These are phyloP conservation scores for Peromyscus aztecus DNA, from an alignment of 2,797 vertebrate genomes.

Conservation along the genomic window DNA sequence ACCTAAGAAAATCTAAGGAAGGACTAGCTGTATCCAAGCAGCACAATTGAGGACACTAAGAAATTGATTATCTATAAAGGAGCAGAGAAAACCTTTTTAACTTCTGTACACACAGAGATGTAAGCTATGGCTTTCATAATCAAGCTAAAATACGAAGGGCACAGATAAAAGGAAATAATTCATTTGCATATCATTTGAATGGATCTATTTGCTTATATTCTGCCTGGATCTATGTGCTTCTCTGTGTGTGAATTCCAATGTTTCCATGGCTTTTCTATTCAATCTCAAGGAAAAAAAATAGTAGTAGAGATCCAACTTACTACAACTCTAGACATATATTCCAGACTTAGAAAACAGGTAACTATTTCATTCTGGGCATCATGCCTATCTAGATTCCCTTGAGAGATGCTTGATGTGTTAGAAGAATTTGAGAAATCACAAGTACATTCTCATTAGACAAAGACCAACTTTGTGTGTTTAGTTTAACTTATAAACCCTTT, in stretches of 20 bases:
- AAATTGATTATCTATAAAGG: background rate
- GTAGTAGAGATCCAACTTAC: background rate
- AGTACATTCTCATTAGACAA: background rate
- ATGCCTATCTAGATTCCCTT: background rate
- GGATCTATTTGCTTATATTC: background rate
- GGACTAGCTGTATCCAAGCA: background rate
- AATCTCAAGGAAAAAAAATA: background rate
- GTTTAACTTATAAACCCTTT: background rate
- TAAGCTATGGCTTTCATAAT: background rate
- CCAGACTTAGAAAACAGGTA: background rate
- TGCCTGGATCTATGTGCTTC: background rate
- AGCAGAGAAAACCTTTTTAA: background rate
- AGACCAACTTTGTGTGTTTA: background rate
- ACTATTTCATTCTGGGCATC: background rate
- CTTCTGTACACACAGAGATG: background rate
- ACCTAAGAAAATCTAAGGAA: background rate
- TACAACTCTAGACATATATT: background rate
- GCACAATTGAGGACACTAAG: background rate
- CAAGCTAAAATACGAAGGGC: background rate
- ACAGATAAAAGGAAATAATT: background rate
- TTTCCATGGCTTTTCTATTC: conserved; percentile 10
- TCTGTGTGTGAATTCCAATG: background rate
- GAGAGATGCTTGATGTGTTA: background rate
- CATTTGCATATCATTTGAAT: background rate
- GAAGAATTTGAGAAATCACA: background rate